Conservation (phyloP, 2,888 invertebrate species). For the Hirtodrosophila histrioides region DNA sequence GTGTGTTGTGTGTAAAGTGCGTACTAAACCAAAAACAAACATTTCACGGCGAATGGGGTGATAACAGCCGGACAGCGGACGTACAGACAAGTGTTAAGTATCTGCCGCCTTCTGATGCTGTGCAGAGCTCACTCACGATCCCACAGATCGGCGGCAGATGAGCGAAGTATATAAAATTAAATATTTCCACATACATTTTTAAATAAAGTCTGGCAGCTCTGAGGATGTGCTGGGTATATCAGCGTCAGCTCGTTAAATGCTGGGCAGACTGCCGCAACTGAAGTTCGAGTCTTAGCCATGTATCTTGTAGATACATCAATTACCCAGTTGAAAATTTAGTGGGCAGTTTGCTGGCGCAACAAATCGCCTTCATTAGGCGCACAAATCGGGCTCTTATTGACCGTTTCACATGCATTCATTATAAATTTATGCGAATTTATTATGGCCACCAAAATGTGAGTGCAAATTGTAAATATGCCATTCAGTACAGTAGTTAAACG, state of each 20-base stretch:
- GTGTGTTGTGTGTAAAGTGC: conserved; percentile 72
- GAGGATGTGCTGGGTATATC: conserved; percentile 45
- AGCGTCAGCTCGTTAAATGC: conserved; percentile 62
- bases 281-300: not conserved
- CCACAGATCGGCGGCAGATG: not conserved
- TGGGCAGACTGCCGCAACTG: conserved; percentile 2
- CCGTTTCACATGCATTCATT: conserved; percentile 51
- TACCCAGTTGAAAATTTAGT: conserved; percentile 55
- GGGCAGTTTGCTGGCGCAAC: conserved; percentile 61
- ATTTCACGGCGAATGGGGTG: conserved; percentile 67
- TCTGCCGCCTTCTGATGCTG: conserved; percentile 50
- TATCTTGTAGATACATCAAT: conserved; percentile 56
- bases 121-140: conserved; percentile 49
- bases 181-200: conserved; percentile 70
- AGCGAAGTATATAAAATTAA: conserved; percentile 68
- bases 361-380: conserved; percentile 71
- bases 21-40: conserved; percentile 68
- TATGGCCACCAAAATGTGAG: conserved; percentile 53
- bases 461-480: conserved; percentile 69
- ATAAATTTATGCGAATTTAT: conserved; percentile 66
- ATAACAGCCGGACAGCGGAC: conserved; percentile 39
- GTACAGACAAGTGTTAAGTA: conserved; percentile 42
- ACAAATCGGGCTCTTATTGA: conserved; percentile 69
- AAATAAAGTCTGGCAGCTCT: conserved; percentile 31
- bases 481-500: conserved; percentile 71